Evolutionary conservation across 2,888 invertebrate genomes (phyloP), one percentile per base, ranked within the genome.

Genomic region (Panorpa germanica): DNA sequence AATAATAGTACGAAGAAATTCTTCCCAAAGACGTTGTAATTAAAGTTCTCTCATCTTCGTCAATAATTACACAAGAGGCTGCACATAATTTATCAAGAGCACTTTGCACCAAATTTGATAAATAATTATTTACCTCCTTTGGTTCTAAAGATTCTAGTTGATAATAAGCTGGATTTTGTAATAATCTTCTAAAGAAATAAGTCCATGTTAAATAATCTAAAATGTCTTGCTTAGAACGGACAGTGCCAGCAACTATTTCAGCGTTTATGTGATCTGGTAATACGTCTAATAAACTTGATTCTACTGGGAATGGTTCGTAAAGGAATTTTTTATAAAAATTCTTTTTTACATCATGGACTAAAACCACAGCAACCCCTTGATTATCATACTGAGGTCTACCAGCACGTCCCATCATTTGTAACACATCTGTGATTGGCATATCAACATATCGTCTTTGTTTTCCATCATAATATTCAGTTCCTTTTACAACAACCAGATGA

Each of bases 321-420:
- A 99, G 59, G 59, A 98, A 99, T 51, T 93, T 93, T 50, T 93
- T 93, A 59, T 99, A 99, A 60, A 96, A 99, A 50, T 85, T 85
- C 55, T 99, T 98, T 57, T 96, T 96, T 26, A 83, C 70, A 45
- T 98, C 96, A 46, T 98, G 96, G 0, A 99, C 82, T 38, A 83
- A 56, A 2, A 85, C 80, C 4, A 82, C 80, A 0, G 83, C 83
- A 2, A 83, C 74, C 1, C 85, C 98, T 42, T 82, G 77, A 43
- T 81, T 80, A 54, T 96, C 98, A 47, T 76, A 99, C 60, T 99
- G 85, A 0, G 98, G 98, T 31, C 98, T 65, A 1, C 98, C 98
- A 33, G 98, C 98, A 33, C 98, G 65, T 3, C 98, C 98, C 80
- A 98, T 96, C 98, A 99, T 99, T 57, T 99, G 98, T 33, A 99